Conservation (phyloP, 1,140 invertebrate species). For the Drosophila jambulina region DNA sequence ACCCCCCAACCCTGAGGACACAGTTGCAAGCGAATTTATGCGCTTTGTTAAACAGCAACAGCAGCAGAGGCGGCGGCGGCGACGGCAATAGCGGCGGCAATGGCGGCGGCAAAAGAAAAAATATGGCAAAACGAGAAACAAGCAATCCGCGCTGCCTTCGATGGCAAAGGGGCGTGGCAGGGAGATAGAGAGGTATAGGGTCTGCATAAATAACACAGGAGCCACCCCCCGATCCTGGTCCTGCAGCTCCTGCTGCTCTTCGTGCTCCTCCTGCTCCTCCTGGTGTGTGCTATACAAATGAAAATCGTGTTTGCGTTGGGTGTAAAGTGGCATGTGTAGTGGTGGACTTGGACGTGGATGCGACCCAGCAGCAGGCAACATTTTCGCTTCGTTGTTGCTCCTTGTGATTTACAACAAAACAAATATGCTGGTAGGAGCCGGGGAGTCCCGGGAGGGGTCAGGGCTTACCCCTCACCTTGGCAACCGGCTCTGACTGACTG, state of each 20-base stretch:
- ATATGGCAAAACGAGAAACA: constrained; percentile 68
- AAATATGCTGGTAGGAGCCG: constrained; percentile 66
- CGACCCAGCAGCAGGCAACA: constrained; percentile 48
- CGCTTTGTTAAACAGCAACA: constrained; percentile 83
- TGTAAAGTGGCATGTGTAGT: constrained; percentile 81
- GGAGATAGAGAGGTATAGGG: constrained; percentile 57
- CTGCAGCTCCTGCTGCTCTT: neutral
- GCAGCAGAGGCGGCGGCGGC: constrained; percentile 38
- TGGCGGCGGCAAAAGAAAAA: constrained; percentile 54
- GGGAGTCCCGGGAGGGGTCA: neutral
- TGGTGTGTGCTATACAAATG: constrained; percentile 73
- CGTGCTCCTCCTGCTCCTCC: constrained; percentile 1
- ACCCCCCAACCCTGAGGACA: constrained; percentile 56
- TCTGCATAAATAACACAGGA: constrained; percentile 73
- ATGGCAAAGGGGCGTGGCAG: constrained; percentile 44
- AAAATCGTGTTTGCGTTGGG: constrained; percentile 79
- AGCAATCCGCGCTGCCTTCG: constrained; percentile 68
- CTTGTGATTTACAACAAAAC: constrained; percentile 84
- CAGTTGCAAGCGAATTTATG: constrained; percentile 84
- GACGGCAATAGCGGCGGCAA: constrained; percentile 28
- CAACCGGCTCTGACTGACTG: constrained; percentile 62
- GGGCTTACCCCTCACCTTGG: constrained; percentile 65
- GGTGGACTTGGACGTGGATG: constrained; percentile 35
- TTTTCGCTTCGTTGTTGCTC: constrained; percentile 71
- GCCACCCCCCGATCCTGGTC: constrained; percentile 1